Conservation (phyloP, 2,113 vertebrate species). For the Macaca fascicularis region T2T-MFA8v1.1 NC_088388.1:30267001-30267500, state of each 20-base stretch:
- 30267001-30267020: background rate
- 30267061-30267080: background rate
- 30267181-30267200: background rate
- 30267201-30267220: background rate
- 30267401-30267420: background rate
- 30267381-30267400: background rate
- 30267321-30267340: background rate
- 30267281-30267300: background rate
- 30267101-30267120: background rate
- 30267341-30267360: background rate
- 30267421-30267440: background rate
- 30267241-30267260: background rate
- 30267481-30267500: background rate
- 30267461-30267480: background rate
- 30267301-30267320: background rate
- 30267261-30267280: background rate
- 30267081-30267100: background rate
- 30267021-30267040: background rate
- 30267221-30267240: background rate
- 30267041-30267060: background rate
- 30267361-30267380: background rate
- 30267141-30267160: background rate
- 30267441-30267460: background rate
- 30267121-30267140: no score
- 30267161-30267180: background rate